Evolutionary conservation across 1,140 invertebrate species (phyloP).

Genomic region (Drosophila watanabei): DNA sequence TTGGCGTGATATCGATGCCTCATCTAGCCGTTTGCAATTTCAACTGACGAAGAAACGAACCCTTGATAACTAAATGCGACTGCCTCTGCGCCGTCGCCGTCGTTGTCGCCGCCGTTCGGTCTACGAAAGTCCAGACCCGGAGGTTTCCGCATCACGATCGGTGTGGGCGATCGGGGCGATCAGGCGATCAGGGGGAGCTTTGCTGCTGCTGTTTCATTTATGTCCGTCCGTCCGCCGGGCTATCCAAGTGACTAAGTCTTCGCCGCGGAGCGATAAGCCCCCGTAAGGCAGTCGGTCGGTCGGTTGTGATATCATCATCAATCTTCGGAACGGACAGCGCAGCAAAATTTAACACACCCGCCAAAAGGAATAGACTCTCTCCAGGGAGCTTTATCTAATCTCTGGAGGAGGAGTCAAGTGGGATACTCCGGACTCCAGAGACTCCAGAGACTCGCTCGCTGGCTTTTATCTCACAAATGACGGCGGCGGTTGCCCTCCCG

Average conservation of each 20-base stretch:
- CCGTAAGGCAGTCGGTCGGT: background rate
- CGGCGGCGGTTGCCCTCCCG: background rate
- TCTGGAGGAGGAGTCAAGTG: background rate
- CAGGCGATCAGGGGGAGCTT: constrained; percentile 30
- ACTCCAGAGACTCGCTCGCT: background rate
- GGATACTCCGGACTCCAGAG: background rate
- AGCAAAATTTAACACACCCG: background rate
- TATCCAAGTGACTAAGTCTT: constrained; percentile 39
- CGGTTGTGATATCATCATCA: constrained; percentile 32
- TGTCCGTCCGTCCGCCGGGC: constrained; percentile 3
- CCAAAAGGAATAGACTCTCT: background rate
- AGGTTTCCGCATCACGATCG: constrained; percentile 44
- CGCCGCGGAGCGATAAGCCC: constrained; percentile 22
- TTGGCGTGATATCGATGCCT: constrained; percentile 15
- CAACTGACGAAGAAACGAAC: constrained; percentile 29
- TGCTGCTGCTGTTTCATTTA: constrained; percentile 1
- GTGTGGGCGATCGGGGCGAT: constrained; percentile 27
- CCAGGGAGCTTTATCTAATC: constrained; percentile 15
- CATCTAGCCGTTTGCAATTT: constrained; percentile 30
- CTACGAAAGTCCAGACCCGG: constrained; percentile 38
- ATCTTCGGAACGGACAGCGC: constrained; percentile 1
- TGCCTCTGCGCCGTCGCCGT: background rate
- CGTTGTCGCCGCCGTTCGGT: constrained; percentile 34
- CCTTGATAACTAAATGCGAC: constrained; percentile 37
- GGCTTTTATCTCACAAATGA: constrained; percentile 27